phyloP scores from a whole-genome alignment of 2,797 vertebrate species.

The Lepus townsendii region DNA sequence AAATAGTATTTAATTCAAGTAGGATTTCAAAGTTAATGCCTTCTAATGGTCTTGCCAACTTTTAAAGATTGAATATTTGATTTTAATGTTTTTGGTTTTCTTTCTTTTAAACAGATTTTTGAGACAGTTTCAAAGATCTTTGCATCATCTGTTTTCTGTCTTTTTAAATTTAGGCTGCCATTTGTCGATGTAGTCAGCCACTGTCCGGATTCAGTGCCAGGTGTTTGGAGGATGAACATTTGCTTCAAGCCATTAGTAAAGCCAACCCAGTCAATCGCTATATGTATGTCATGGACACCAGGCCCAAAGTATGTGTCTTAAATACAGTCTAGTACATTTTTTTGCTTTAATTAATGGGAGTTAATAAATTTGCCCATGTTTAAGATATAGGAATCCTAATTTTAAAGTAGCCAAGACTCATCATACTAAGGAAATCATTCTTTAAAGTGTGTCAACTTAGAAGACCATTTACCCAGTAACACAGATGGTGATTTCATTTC shows the following conservation, averaged over 20 bases:
- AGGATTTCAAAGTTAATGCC: conserved; percentile 40
- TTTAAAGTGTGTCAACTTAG: conserved; percentile 44
- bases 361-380: background rate
- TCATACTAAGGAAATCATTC: conserved; percentile 25
- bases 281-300: conserved; percentile 98
- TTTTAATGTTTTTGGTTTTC: conserved; percentile 22
- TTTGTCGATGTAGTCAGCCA: conserved; percentile 98
- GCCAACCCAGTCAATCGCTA: conserved; percentile 95
- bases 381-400: conserved; percentile 46
- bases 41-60: background rate
- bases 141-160: conserved; percentile 42
- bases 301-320: conserved; percentile 93
- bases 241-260: conserved; percentile 98
- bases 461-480: conserved; percentile 1
- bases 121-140: conserved; percentile 24
- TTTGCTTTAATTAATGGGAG: conserved; percentile 16
- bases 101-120: conserved; percentile 35
- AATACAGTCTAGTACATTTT: background rate
- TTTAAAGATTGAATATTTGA: conserved; percentile 48
- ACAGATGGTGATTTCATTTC: background rate
- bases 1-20: conserved; percentile 49
- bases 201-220: conserved; percentile 98
- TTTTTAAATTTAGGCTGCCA: conserved; percentile 92
- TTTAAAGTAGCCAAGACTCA: conserved; percentile 49
- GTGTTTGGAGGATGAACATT: conserved; percentile 97